phyloP scores from a whole-genome alignment of 2,888 invertebrate genomes.

The Tipula confusa region DNA sequence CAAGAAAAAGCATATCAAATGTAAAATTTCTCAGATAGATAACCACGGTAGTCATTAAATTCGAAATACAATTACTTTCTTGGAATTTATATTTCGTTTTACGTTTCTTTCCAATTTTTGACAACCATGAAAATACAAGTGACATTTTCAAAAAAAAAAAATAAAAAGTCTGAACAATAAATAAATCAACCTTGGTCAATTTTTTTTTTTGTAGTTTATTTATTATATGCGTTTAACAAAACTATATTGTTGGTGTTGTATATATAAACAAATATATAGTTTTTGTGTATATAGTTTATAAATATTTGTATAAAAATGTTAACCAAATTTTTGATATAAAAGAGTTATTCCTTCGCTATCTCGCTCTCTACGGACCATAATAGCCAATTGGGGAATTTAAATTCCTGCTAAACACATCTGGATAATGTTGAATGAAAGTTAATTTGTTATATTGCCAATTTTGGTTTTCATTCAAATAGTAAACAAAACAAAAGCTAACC shows the following conservation, averaged over 20 bases:
- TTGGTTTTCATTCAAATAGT: background rate
- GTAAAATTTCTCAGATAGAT: conserved; percentile 8
- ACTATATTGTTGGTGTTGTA: background rate
- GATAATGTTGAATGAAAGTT: background rate
- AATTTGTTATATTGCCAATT: background rate
- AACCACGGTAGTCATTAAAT: conserved; percentile 25
- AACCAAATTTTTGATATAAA: background rate
- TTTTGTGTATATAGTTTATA: background rate
- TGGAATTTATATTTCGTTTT: background rate
- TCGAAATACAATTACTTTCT: conserved; percentile 16
- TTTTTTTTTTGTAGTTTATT: background rate
- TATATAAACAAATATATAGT: background rate
- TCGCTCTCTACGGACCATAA: background rate
- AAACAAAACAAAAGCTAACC: no score
- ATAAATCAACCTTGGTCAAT: conserved; percentile 3
- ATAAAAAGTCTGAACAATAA: conserved; percentile 12
- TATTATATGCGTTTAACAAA: no score
- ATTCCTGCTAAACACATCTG: background rate
- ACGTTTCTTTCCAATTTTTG: background rate
- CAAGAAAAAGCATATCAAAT: background rate
- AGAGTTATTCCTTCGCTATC: background rate
- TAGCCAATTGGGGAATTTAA: background rate
- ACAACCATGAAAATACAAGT: conserved; percentile 25
- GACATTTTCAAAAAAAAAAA: conserved; percentile 3
- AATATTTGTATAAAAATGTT: background rate